Evolutionary conservation across 2,888 invertebrate species (phyloP).

Genomic region (Cephus runcator): DNA sequence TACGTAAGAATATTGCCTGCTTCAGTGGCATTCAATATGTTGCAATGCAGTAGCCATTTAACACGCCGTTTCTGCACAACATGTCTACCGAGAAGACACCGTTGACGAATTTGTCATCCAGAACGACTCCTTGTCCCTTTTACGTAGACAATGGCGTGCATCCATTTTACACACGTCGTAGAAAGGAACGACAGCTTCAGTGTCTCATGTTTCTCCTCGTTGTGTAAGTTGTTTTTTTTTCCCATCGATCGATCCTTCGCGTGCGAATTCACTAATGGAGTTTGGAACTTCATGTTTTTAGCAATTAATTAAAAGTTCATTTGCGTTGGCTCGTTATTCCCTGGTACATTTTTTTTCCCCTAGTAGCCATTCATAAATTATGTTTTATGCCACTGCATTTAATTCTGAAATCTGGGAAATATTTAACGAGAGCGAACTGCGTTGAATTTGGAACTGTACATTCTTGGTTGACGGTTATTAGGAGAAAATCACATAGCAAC

Average conservation of each 20-base stretch:
- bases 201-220: conserved; percentile 35
- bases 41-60: neutral
- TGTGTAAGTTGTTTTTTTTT: conserved; percentile 36
- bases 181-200: conserved; percentile 37
- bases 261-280: neutral
- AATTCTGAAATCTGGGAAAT: neutral
- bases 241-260: neutral
- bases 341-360: neutral
- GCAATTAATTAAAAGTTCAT: neutral
- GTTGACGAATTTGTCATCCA: conserved; percentile 27
- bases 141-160: conserved; percentile 34
- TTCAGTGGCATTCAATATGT: neutral
- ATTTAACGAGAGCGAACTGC: neutral
- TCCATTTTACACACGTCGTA: conserved; percentile 40
- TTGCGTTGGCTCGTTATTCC: neutral
- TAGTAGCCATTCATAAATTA: neutral
- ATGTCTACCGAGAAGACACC: conserved; percentile 45
- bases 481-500: neutral
- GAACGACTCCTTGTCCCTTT: conserved; percentile 25
- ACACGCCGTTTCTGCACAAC: conserved; percentile 5
- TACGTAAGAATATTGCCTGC: neutral
- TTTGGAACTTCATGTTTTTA: neutral
- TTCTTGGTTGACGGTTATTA: neutral
- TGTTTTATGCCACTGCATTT: neutral
- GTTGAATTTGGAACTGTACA: neutral